phyloP scores from a whole-genome alignment of 2,888 invertebrate species.

The Crocallis elinguaria region DNA sequence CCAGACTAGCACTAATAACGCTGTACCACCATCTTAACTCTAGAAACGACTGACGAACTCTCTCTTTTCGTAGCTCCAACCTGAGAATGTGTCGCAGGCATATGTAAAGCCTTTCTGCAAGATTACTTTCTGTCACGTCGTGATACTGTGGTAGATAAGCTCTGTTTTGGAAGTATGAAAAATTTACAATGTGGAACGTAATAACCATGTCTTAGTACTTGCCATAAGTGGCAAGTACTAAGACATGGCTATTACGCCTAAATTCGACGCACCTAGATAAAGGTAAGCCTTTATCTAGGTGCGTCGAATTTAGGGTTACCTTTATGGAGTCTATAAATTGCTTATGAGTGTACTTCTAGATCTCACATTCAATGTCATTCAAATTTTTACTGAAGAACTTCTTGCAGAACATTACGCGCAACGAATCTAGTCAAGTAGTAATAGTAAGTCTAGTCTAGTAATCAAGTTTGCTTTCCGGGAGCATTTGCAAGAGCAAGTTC shows the following conservation, averaged over 20 bases:
- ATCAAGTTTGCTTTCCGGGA: too few species aligned
- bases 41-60: too few species aligned
- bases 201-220: neutral
- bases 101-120: slow-evolving; percentile 41
- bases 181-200: neutral
- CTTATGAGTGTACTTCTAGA: neutral
- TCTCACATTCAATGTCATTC: too few species aligned
- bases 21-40: too few species aligned
- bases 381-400: too few species aligned
- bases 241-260: too few species aligned
- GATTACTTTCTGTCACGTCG: slow-evolving; percentile 39
- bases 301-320: neutral
- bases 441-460: too few species aligned
- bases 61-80: slow-evolving; percentile 20
- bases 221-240: too few species aligned
- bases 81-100: slow-evolving; percentile 32
- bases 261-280: neutral
- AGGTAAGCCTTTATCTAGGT: neutral
- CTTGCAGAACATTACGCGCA: too few species aligned
- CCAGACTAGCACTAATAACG: too few species aligned
- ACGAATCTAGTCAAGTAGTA: too few species aligned
- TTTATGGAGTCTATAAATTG: neutral
- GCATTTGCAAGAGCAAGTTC: too few species aligned
- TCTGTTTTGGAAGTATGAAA: slow-evolving; percentile 6
- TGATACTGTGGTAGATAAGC: slow-evolving; percentile 33